These are phyloP conservation scores for Porites australiensis DNA, from an alignment of 64 coral and sea anemone species.

Conservation along the genomic window DNA sequence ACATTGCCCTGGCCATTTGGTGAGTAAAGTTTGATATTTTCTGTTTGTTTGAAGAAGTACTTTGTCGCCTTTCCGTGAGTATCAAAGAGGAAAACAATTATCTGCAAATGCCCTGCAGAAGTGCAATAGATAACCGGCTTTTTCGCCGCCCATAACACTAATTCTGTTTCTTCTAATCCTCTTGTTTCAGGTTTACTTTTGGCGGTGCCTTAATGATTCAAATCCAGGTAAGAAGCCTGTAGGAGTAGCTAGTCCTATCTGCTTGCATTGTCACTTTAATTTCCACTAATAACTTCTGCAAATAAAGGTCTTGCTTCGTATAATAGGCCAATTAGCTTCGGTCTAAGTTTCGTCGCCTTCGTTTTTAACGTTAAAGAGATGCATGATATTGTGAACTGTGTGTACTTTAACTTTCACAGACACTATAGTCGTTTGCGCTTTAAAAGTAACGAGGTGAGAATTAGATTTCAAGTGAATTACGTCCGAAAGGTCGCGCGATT, in stretches of 20 bases:
- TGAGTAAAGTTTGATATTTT: constrained; percentile 74
- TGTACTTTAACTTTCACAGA: constrained; percentile 39
- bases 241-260: constrained; percentile 41
- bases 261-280: constrained; percentile 93
- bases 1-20: constrained; percentile 90
- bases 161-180: constrained; percentile 16
- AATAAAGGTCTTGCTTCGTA: constrained; percentile 97
- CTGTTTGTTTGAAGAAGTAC: constrained; percentile 40
- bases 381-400: constrained; percentile 61
- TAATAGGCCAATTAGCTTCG: constrained; percentile 97
- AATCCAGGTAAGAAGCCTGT: constrained; percentile 78
- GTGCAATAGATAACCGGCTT: not conserved
- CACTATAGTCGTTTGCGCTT: constrained; percentile 28
- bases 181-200: constrained; percentile 84
- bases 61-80: not conserved
- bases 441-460: constrained; percentile 43
- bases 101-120: constrained; percentile 15
- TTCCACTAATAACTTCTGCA: constrained; percentile 99
- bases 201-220: constrained; percentile 85
- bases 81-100: constrained; percentile 28
- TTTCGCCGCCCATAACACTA: constrained; percentile 20
- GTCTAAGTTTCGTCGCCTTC: constrained; percentile 77
- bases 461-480: constrained; percentile 34
- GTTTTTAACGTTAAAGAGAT: constrained; percentile 58
- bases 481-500: constrained; percentile 36